Conservation (phyloP, 2,888 invertebrate genomes). For the Unio delphinus region DNA sequence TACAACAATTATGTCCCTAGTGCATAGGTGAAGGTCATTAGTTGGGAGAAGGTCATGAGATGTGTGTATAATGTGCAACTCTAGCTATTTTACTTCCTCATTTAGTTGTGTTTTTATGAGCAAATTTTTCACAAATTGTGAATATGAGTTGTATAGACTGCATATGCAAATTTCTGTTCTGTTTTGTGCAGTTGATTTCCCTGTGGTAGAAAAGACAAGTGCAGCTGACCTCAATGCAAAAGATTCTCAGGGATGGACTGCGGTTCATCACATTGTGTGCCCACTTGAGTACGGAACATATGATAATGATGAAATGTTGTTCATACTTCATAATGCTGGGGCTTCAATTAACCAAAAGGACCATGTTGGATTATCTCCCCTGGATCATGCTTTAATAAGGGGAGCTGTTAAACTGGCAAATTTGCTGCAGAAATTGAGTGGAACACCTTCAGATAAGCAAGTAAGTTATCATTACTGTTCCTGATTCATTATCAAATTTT, state of each 20-base stretch:
- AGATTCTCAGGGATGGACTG: constrained; percentile 69
- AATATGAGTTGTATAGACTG: too few species aligned
- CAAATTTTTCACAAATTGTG: too few species aligned
- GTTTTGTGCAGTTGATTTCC: constrained; percentile 29
- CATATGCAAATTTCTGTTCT: background rate
- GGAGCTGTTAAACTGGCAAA: constrained; percentile 54
- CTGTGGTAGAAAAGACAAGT: constrained; percentile 56
- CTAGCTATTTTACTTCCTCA: too few species aligned
- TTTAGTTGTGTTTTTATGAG: too few species aligned
- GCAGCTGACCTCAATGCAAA: constrained; percentile 55
- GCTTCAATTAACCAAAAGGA: constrained; percentile 63
- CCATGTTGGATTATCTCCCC: constrained; percentile 58
- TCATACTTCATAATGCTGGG: constrained; percentile 63
- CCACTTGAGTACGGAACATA: constrained; percentile 69
- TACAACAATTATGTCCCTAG: too few species aligned
- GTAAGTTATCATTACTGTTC: background rate
- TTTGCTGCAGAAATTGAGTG: constrained; percentile 51
- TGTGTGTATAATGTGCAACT: too few species aligned
- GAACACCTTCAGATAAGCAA: background rate
- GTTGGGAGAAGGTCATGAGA: too few species aligned
- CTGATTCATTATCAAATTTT: background rate
- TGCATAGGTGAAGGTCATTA: too few species aligned
- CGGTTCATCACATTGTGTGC: constrained; percentile 68
- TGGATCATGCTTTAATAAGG: constrained; percentile 54
- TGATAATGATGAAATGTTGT: constrained; percentile 68